Percentiles rank a stretch among this genome's conserved stretches.
phyloP scores from a whole-genome alignment of 2,797 vertebrate species.

The Myiotriccus ornatus region DNA sequence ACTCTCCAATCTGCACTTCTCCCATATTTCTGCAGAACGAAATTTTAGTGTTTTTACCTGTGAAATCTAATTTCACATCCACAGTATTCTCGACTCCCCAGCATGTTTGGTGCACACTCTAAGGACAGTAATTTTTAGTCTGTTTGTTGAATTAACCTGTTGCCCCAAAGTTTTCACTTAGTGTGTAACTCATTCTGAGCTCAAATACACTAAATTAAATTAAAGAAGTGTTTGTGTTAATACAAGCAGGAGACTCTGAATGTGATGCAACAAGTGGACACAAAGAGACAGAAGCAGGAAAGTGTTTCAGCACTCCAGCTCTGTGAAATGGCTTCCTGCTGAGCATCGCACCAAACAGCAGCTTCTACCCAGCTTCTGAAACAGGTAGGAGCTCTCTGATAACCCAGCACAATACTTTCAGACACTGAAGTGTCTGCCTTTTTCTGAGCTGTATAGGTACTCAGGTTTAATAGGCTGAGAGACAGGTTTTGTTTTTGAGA shows the following conservation, averaged over 20 bases:
- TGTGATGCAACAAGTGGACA: not conserved
- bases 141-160: not conserved
- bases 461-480: not conserved
- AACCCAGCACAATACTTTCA: rapidly evolving
- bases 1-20: not conserved
- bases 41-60: not conserved
- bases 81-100: not conserved
- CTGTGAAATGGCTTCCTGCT: not conserved
- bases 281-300: not conserved
- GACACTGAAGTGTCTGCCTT: not conserved
- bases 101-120: not conserved
- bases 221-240: not conserved
- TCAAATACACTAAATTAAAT: not conserved
- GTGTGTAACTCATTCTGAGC: not conserved
- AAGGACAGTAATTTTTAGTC: not conserved
- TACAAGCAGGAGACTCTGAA: not conserved
- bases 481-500: not conserved
- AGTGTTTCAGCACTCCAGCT: not conserved
- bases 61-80: not conserved
- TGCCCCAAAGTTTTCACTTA: not conserved
- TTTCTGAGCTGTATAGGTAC: not conserved
- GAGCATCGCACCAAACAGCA: not conserved
- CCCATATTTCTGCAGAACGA: not conserved
- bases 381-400: not conserved
- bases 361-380: not conserved